Conservation (phyloP, 2,888 invertebrate species). For the Ochropacha duplaris region DNA sequence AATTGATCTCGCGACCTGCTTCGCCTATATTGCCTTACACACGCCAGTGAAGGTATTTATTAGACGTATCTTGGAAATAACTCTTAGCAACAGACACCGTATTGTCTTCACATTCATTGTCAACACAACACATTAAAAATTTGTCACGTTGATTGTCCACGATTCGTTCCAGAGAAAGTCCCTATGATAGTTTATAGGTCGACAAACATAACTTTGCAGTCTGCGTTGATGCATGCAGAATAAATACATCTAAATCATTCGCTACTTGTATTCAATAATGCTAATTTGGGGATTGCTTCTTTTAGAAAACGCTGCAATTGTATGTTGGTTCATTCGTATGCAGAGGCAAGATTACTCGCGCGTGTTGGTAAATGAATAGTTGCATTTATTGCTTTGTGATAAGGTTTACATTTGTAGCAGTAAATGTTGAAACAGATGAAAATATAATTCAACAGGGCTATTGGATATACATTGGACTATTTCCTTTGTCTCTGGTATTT, state of each 20-base stretch:
- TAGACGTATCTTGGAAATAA: constrained; percentile 16
- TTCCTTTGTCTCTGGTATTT: constrained; percentile 36
- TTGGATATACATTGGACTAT: constrained; percentile 22
- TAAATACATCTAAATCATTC: constrained; percentile 24
- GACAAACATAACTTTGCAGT: constrained; percentile 34
- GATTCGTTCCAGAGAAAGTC: constrained; percentile 73
- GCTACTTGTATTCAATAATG: constrained; percentile 14
- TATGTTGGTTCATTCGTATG: constrained; percentile 14
- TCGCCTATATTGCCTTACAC: constrained; percentile 1
- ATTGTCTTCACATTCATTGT: constrained; percentile 41
- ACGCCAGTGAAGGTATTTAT: constrained; percentile 15
- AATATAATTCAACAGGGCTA: constrained; percentile 2
- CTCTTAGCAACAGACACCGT: constrained; percentile 25
- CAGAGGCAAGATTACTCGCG: constrained; percentile 7
- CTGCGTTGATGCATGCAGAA: constrained; percentile 12
- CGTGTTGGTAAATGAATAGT: background rate
- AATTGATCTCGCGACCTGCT: background rate
- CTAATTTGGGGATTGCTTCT: constrained; percentile 12
- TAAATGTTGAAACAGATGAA: background rate
- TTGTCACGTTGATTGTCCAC: constrained; percentile 58
- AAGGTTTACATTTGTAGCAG: constrained; percentile 4
- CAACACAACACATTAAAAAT: constrained; percentile 59
- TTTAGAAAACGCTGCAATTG: constrained; percentile 11
- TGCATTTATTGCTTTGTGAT: background rate
- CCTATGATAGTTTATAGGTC: constrained; percentile 32